Percentiles rank a stretch among this genome's conserved stretches.
phyloP scores from a whole-genome alignment of 2,888 invertebrate genomes.

The Achlya flavicornis region DNA sequence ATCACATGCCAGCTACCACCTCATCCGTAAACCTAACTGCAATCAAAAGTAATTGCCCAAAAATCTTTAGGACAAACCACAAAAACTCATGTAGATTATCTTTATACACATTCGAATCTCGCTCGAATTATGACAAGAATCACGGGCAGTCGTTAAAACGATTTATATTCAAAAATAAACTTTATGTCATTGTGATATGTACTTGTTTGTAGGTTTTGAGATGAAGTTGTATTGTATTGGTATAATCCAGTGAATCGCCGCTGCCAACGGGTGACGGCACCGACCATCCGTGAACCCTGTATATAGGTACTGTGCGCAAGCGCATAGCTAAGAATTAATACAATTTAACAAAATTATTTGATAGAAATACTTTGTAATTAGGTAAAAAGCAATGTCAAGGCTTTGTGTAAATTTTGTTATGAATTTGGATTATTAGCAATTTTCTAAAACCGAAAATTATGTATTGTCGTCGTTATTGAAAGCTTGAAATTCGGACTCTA shows the following conservation, averaged over 20 bases:
- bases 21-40: constrained; percentile 39
- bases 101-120: constrained; percentile 56
- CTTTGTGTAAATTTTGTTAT: not conserved
- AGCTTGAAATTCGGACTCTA: no score
- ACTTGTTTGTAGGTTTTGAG: constrained; percentile 16
- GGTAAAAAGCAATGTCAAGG: not conserved
- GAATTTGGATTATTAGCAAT: no score
- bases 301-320: constrained; percentile 58
- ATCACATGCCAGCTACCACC: constrained; percentile 32
- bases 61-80: constrained; percentile 63
- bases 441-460: no score
- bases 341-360: not conserved
- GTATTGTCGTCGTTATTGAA: no score
- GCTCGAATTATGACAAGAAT: constrained; percentile 36
- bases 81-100: constrained; percentile 68
- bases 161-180: constrained; percentile 23
- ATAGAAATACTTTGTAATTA: not conserved
- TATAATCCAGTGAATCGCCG: constrained; percentile 60
- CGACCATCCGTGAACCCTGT: constrained; percentile 65
- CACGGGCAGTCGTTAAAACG: constrained; percentile 10
- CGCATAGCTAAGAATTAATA: constrained; percentile 33
- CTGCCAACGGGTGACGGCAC: constrained; percentile 64
- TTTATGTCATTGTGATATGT: constrained; percentile 27
- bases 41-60: constrained; percentile 70
- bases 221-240: constrained; percentile 37